A percentile compares a stretch with the other conserved stretches of the same genome.
Evolutionary conservation across 2,888 invertebrate genomes (phyloP).

Genomic region (Folsomia manolachei): DNA sequence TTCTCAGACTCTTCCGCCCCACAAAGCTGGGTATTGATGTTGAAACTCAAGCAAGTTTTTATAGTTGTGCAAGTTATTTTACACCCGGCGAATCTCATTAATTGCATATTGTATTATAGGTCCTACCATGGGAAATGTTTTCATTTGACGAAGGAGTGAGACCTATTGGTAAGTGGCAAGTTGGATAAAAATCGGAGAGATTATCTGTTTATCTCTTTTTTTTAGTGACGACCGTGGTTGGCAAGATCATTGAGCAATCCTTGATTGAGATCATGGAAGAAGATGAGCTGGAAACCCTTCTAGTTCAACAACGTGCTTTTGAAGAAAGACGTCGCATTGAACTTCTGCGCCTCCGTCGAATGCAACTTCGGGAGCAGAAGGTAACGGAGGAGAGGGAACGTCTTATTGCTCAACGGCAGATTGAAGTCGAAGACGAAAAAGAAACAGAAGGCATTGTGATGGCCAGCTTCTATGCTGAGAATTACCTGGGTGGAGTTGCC

Average conservation of each 20-base stretch:
- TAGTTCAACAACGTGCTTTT: slow-evolving; percentile 72
- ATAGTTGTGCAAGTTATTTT: no score
- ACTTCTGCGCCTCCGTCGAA: slow-evolving; percentile 72
- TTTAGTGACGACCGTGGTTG: slow-evolving; percentile 77
- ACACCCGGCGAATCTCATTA: background rate
- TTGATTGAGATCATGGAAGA: slow-evolving; percentile 87
- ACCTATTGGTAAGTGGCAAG: slow-evolving; percentile 63
- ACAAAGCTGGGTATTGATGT: slow-evolving; percentile 76
- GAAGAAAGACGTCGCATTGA: slow-evolving; percentile 74
- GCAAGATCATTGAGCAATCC: slow-evolving; percentile 84
- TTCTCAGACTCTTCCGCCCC: slow-evolving; percentile 66
- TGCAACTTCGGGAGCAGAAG: slow-evolving; percentile 69
- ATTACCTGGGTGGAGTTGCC: slow-evolving; percentile 80
- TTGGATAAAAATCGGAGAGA: no score
- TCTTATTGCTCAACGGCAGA: slow-evolving; percentile 68
- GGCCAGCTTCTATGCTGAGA: slow-evolving; percentile 77
- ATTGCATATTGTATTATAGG: no score
- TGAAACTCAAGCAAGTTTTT: slow-evolving; percentile 62
- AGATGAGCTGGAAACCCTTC: slow-evolving; percentile 77
- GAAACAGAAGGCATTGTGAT: slow-evolving; percentile 76
- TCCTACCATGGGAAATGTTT: slow-evolving; percentile 82
- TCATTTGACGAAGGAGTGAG: slow-evolving; percentile 88
- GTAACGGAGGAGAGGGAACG: slow-evolving; percentile 56
- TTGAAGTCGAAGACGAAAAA: slow-evolving; percentile 63
- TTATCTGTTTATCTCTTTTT: no score